These are phyloP conservation scores for Amphiprion percula DNA, from an alignment of 2,113 vertebrate species.

Conservation along the genomic window DNA sequence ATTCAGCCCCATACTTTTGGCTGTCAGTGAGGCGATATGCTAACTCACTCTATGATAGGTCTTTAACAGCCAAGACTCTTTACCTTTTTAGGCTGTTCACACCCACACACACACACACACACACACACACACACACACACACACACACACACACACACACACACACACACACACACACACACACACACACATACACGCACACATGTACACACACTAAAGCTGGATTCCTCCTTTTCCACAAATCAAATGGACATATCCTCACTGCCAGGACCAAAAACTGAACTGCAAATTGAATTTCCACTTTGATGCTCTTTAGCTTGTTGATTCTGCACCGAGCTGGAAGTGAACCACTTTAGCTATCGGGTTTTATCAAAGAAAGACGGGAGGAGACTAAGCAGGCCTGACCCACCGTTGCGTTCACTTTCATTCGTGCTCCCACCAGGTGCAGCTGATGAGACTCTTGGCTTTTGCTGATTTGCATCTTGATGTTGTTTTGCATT, in stretches of 20 bases:
- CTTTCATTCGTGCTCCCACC: not conserved
- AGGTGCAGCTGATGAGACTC: conserved; percentile 29
- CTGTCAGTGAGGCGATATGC: conserved; percentile 40
- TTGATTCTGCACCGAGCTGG: conserved; percentile 48
- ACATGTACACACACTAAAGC: conserved; percentile 7
- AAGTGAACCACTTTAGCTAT: conserved; percentile 18
- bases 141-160: not conserved
- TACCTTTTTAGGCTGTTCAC: conserved; percentile 70
- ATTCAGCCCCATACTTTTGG: conserved; percentile 31
- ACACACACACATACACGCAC: conserved; percentile 11
- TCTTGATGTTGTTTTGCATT: conserved; percentile 52
- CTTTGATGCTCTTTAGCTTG: conserved; percentile 36
- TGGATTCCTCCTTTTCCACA: conserved; percentile 16
- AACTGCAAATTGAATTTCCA: conserved; percentile 22
- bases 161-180: conserved; percentile 4
- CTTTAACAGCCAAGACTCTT: conserved; percentile 48
- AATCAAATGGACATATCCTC: conserved; percentile 58
- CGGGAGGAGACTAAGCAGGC: conserved; percentile 23
- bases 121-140: conserved; percentile 8
- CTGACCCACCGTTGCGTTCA: conserved; percentile 6
- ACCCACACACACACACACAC: not conserved
- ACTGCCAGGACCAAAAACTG: conserved; percentile 18
- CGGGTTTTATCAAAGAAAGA: conserved; percentile 18
- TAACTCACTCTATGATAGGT: conserved; percentile 41
- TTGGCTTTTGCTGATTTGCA: conserved; percentile 54